These are phyloP conservation scores for Vireo griseus DNA, from an alignment of 2,797 vertebrate genomes.

Conservation along the genomic window DNA sequence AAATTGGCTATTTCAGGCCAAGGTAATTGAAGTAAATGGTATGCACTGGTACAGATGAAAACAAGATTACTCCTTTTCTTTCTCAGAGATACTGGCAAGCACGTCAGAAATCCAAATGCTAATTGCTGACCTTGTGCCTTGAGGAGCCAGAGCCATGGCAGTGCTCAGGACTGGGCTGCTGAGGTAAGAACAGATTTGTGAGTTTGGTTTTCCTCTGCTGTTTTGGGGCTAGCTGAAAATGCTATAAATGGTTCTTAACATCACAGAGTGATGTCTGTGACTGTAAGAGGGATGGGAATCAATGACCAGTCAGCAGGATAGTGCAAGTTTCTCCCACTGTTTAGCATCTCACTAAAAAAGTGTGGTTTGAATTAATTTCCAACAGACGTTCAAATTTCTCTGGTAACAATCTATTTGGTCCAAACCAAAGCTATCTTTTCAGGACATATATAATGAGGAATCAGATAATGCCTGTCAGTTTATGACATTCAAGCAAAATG, in stretches of 20 bases:
- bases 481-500: not conserved
- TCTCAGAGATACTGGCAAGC: not conserved
- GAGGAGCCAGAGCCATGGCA: not conserved
- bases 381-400: fast-evolving
- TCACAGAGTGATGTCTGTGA: not conserved
- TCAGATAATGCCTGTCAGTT: not conserved
- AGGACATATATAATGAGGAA: not conserved
- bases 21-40: not conserved
- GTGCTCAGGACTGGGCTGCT: not conserved
- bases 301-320: not conserved
- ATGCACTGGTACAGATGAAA: not conserved
- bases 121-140: not conserved
- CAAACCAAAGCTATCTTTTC: not conserved
- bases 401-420: not conserved
- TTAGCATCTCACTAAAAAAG: not conserved
- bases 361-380: not conserved
- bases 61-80: not conserved
- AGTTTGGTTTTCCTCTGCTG: not conserved
- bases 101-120: not conserved
- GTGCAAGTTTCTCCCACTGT: not conserved
- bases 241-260: not conserved
- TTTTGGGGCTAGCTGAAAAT: not conserved
- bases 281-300: not conserved
- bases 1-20: not conserved
- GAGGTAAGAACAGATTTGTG: not conserved